Base-by-base conservation (phyloP, 2,888 invertebrate genomes). In the Teleogryllus oceanicus region DNA sequence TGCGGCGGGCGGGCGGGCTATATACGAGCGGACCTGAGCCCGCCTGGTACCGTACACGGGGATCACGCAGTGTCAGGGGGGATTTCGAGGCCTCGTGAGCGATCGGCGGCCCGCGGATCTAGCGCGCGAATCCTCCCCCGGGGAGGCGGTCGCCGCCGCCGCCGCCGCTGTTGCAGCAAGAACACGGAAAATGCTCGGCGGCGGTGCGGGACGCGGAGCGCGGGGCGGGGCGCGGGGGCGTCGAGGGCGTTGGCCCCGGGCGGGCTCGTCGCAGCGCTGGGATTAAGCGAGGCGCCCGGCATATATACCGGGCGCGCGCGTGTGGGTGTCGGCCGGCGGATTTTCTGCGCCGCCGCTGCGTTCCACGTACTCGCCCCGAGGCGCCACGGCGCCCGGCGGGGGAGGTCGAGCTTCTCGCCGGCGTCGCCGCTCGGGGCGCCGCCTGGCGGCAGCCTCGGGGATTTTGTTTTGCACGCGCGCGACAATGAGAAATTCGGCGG, bases 21-120 rank as follows among this genome's bases (percentile, higher is more conserved):
- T 62, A 62, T 62, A 62, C 62, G 62, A 62, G 62, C 62, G 62
- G 62, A 62, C 62, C 62, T 62, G 62, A 62, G 62, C 62, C 62
- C 62, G 78, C 75, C 78, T 74, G 78, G 75, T 49, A 77, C 77
- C 10, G 49, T 50, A 49, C 51, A 50, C 77, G 49, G n/a, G 79
- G 79, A 79, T 79, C 79, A 79, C n/a, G 77, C 74, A 50, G 77
- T 79, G 79, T 79, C 79, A 79, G 77, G 51, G 79, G 49, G 75
- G 79, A 76, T 51, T 79, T 79, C 79, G 49, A 20, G 49, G 50
- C 76, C 20, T 62, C 79, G 77, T 79, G 79, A 79, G 74, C 79
- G 79, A 79, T 79, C 79, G 79, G 79, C 79, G 37, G 13, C 21
- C 77, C 18, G 77, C 62, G 62, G 62, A 62, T 62, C 62, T 37